A percentile compares a stretch with the other conserved stretches of the same genome.
These are phyloP conservation scores for Eupithecia abbreviata DNA, from an alignment of 2,888 invertebrate species.

Conservation along the genomic window DNA sequence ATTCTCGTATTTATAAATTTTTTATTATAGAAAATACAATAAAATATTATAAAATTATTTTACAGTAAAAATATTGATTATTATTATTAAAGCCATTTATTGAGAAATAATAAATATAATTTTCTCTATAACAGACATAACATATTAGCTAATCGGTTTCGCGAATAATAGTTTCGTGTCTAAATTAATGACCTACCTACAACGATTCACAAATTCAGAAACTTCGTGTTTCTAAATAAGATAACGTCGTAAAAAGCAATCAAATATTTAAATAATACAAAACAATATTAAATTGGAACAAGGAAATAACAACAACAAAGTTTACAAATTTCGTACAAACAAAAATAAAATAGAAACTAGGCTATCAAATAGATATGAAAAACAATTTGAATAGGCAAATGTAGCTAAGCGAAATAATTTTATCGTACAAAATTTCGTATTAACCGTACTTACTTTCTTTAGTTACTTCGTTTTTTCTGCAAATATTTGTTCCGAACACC, in stretches of 20 bases:
- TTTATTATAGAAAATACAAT: no score
- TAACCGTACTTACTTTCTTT: neutral
- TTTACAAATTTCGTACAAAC: constrained; percentile 6
- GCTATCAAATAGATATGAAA: neutral
- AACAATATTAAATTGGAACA: constrained; percentile 5
- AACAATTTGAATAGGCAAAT: neutral
- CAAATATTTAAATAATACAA: constrained; percentile 18
- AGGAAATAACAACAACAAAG: constrained; percentile 20
- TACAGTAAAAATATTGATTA: no score
- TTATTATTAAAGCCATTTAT: no score
- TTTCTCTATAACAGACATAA: neutral
- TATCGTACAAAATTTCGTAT: neutral
- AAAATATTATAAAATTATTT: no score
- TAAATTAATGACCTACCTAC: neutral
- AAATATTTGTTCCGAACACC: no score
- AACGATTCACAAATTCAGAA: neutral
- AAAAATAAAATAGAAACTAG: neutral
- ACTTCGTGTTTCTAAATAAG: neutral
- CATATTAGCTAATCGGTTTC: neutral
- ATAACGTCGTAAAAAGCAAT: constrained; percentile 6
- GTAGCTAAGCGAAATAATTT: neutral
- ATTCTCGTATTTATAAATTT: no score
- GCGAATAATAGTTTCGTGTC: no score
- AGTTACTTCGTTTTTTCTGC: no score
- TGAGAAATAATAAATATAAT: no score